A percentile compares a stretch with the other conserved stretches of the same genome.
Conservation (phyloP, 2,113 vertebrate species). For the Platysteira castanea region DNA sequence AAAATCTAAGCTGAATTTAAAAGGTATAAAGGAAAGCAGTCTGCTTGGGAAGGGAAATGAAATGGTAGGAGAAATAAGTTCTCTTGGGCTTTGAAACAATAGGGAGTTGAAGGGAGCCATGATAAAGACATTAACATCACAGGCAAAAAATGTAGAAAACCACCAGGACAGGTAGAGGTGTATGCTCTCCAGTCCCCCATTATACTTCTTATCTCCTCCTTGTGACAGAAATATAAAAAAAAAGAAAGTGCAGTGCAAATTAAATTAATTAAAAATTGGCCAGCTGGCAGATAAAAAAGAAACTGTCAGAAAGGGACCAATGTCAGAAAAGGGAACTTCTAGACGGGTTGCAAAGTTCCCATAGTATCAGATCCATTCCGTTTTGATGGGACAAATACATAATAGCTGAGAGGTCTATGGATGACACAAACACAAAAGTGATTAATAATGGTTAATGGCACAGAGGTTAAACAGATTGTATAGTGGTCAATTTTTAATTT, state of each 20-base stretch:
- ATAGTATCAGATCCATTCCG: neutral
- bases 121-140: neutral
- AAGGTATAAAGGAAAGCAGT: neutral
- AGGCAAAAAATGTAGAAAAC: neutral
- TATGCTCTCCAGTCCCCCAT: neutral
- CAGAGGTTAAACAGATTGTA: neutral
- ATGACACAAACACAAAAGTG: neutral
- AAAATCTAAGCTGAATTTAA: neutral
- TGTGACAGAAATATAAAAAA: neutral
- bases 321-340: neutral
- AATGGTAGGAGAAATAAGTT: neutral
- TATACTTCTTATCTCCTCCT: neutral
- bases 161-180: neutral
- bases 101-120: neutral
- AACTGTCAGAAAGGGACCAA: neutral
- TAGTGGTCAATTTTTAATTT: neutral
- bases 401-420: neutral
- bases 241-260: neutral
- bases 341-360: neutral
- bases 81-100: neutral
- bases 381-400: neutral
- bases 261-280: neutral
- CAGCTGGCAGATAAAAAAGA: neutral
- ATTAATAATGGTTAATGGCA: neutral
- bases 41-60: neutral